Conservation (phyloP, 2,113 vertebrate species). For the Sprattus sprattus region DNA sequence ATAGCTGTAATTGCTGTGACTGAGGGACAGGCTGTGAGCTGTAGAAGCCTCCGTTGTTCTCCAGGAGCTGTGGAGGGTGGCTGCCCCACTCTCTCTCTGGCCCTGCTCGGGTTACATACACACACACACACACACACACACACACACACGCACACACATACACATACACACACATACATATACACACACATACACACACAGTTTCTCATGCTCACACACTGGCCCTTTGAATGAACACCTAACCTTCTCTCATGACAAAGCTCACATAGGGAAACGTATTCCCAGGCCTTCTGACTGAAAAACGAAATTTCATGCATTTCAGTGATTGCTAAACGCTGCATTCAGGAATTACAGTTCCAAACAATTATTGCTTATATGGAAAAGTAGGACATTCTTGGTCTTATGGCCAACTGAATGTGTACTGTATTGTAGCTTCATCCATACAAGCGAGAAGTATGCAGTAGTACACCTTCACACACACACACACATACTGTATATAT, state of each 20-base stretch:
- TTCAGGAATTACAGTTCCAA: background rate
- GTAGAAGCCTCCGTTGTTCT: background rate
- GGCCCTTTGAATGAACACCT: constrained; percentile 9
- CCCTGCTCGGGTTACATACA: background rate
- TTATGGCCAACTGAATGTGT: background rate
- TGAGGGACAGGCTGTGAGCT: background rate
- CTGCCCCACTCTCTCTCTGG: constrained; percentile 7
- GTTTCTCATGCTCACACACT: background rate
- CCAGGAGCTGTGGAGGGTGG: constrained; percentile 8
- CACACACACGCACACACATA: constrained; percentile 17
- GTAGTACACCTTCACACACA: background rate
- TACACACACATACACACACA: background rate
- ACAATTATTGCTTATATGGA: too few species aligned
- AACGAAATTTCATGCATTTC: background rate
- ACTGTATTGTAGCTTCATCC: background rate
- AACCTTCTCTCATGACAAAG: background rate
- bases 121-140: background rate
- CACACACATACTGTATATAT: background rate
- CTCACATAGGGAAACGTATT: background rate
- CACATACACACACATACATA: constrained; percentile 4
- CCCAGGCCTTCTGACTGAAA: background rate
- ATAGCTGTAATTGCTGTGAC: constrained; percentile 36
- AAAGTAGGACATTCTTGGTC: too few species aligned
- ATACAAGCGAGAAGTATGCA: background rate
- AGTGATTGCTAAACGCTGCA: too few species aligned